Conservation (phyloP, 2,888 invertebrate genomes). For the Epirrhoe tristata region DNA sequence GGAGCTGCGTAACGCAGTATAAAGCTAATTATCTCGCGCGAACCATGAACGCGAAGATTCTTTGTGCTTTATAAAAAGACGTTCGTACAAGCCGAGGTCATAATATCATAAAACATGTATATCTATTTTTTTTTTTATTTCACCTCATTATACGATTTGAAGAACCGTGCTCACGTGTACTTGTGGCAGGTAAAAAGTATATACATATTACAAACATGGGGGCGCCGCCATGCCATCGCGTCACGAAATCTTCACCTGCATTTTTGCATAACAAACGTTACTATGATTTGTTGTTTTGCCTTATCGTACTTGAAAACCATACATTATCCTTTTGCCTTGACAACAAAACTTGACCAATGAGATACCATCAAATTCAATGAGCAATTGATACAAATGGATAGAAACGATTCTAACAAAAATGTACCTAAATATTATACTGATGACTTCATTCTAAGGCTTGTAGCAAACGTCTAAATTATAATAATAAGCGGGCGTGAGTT, state of each 20-base stretch:
- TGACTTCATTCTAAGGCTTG: slow-evolving; percentile 83
- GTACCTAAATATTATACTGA: slow-evolving; percentile 54
- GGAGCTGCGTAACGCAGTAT: slow-evolving; percentile 65
- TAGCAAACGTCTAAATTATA: slow-evolving; percentile 84
- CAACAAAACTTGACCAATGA: neutral
- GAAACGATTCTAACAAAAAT: slow-evolving; percentile 44
- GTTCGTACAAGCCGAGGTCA: slow-evolving; percentile 32
- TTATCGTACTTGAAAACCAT: slow-evolving; percentile 53
- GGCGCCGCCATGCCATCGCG: slow-evolving; percentile 67
- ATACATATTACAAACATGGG: slow-evolving; percentile 74
- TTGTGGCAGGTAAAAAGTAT: slow-evolving; percentile 66
- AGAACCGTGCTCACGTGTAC: slow-evolving; percentile 62
- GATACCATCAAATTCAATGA: slow-evolving; percentile 7
- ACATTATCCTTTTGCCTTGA: neutral
- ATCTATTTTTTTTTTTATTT: slow-evolving; percentile 59
- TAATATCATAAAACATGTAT: slow-evolving; percentile 43
- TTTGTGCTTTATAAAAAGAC: slow-evolving; percentile 44
- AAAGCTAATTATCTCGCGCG: slow-evolving; percentile 59
- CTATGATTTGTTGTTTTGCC: slow-evolving; percentile 71
- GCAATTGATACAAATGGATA: slow-evolving; percentile 11
- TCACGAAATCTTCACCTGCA: slow-evolving; percentile 79
- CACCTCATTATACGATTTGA: slow-evolving; percentile 59
- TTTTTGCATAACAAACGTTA: slow-evolving; percentile 79
- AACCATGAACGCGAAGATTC: slow-evolving; percentile 47
- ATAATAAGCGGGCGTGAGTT: slow-evolving; percentile 84